Percentiles rank a stretch among this genome's conserved stretches.
These are phyloP conservation scores for Leucophenga montana DNA, from an alignment of 2,888 invertebrate species.

Conservation along the genomic window DNA sequence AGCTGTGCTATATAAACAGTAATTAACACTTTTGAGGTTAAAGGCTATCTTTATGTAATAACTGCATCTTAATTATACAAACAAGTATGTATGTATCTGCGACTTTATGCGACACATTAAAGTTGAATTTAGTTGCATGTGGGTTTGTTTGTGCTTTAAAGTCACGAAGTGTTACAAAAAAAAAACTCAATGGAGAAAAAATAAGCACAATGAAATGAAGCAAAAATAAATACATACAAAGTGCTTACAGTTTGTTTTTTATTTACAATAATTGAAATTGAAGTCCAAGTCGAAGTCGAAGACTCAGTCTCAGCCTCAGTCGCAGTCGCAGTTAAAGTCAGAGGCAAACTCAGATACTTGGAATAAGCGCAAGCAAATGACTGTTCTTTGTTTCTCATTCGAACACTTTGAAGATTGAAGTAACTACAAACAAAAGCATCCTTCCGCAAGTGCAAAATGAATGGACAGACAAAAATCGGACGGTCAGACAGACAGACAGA, in stretches of 20 bases:
- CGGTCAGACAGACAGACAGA: constrained; percentile 21
- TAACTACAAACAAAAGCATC: constrained; percentile 60
- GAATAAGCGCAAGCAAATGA: constrained; percentile 48
- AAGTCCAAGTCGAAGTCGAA: constrained; percentile 48
- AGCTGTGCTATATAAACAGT: background rate
- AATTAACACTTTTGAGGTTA: constrained; percentile 21
- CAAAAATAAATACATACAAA: constrained; percentile 57
- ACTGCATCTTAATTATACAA: background rate
- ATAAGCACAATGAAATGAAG: constrained; percentile 36
- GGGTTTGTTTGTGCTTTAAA: constrained; percentile 44
- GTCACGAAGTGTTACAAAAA: constrained; percentile 67
- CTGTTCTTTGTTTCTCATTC: constrained; percentile 26
- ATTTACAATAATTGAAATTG: constrained; percentile 66
- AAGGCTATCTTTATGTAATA: constrained; percentile 15
- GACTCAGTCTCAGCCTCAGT: no score
- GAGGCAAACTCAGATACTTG: constrained; percentile 20
- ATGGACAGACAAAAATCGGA: constrained; percentile 39
- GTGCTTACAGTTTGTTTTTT: constrained; percentile 63
- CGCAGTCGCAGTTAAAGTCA: constrained; percentile 17
- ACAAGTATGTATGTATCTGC: no score
- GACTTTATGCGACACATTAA: no score
- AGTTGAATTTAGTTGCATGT: background rate
- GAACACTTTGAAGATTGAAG: constrained; percentile 66
- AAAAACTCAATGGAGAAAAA: constrained; percentile 65
- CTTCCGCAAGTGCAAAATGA: constrained; percentile 20